Conservation (phyloP, 2,113 vertebrate genomes). For the Scartelaos histophorus region DNA sequence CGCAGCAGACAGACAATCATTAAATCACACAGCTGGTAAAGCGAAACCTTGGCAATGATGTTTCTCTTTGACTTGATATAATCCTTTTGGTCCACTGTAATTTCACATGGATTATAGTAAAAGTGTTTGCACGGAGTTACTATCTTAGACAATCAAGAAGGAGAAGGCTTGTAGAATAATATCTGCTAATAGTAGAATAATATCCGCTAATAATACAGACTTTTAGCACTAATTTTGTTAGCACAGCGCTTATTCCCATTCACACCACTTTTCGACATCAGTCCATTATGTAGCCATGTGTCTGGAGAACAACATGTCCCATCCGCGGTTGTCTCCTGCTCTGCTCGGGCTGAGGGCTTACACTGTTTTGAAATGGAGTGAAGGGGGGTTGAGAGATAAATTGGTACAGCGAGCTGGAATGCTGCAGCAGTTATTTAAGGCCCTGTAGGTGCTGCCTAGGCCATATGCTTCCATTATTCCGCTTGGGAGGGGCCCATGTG, state of each 20-base stretch:
- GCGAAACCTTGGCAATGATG: conserved; percentile 24
- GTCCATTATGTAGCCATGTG: conserved; percentile 49
- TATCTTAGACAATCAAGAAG: conserved; percentile 17
- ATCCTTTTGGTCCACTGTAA: conserved; percentile 35
- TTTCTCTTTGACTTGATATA: conserved; percentile 36
- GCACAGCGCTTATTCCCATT: conserved; percentile 60
- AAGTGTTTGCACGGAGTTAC: conserved; percentile 41
- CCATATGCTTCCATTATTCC: conserved; percentile 78
- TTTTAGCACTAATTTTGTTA: conserved; percentile 56
- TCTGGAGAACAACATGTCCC: conserved; percentile 62
- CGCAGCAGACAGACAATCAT: background rate
- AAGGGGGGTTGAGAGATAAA: conserved; percentile 58
- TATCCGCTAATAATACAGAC: conserved; percentile 58
- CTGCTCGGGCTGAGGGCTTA: conserved; percentile 47
- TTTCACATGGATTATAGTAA: conserved; percentile 27
- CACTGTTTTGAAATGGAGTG: conserved; percentile 64
- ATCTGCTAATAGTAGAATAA: conserved; percentile 44
- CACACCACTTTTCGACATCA: conserved; percentile 49
- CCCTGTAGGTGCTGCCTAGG: conserved; percentile 73
- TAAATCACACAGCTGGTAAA: background rate
- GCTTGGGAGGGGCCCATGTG: conserved; percentile 71
- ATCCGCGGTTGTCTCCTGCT: conserved; percentile 54
- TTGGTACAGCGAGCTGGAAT: conserved; percentile 72
- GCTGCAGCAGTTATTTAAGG: conserved; percentile 76
- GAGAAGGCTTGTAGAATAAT: conserved; percentile 28